Evolutionary conservation across 1,140 invertebrate species (phyloP).

Genomic region (Amyelois transitella): DNA sequence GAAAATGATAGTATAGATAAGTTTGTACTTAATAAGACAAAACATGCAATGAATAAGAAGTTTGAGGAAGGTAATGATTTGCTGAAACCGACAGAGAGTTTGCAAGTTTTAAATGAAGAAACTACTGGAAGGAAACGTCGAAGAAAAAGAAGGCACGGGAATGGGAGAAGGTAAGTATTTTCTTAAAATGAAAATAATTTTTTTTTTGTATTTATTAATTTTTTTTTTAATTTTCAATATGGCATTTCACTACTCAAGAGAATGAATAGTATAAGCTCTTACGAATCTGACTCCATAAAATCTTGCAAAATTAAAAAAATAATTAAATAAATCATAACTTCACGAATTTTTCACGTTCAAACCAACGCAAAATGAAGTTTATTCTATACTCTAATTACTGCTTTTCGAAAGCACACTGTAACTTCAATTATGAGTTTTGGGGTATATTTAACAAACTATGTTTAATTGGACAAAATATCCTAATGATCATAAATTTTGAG

Average conservation of each 20-base stretch:
- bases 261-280: too few species aligned
- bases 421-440: background rate
- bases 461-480: too few species aligned
- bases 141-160: constrained; percentile 63
- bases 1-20: constrained; percentile 35
- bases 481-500: too few species aligned
- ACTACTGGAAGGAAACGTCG: constrained; percentile 35
- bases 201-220: too few species aligned
- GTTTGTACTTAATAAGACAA: constrained; percentile 38
- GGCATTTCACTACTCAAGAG: too few species aligned
- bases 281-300: too few species aligned
- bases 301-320: too few species aligned
- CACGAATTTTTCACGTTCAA: too few species aligned
- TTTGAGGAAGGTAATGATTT: constrained; percentile 41
- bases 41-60: constrained; percentile 26
- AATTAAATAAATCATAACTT: too few species aligned
- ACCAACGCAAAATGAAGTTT: background rate
- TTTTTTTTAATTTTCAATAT: too few species aligned
- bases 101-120: constrained; percentile 48
- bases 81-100: constrained; percentile 54
- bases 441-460: too few species aligned
- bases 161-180: constrained; percentile 57
- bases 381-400: background rate
- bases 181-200: too few species aligned
- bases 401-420: background rate